These are phyloP conservation scores for Penelope pileata DNA, from an alignment of 2,113 vertebrate genomes.

Conservation along the genomic window DNA sequence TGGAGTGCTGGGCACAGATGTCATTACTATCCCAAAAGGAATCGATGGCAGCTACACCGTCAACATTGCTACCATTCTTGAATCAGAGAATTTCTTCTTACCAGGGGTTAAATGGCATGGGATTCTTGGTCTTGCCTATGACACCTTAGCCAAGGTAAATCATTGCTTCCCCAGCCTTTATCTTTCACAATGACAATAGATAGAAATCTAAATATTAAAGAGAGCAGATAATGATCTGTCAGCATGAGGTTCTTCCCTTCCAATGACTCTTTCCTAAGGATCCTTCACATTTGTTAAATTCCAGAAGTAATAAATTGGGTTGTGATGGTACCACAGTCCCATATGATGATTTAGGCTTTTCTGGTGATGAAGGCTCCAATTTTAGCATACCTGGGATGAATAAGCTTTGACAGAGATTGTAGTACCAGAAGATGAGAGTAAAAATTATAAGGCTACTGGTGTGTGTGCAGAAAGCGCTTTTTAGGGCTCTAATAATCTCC, in stretches of 20 bases:
- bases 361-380: background rate
- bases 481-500: background rate
- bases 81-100: slow-evolving; percentile 93
- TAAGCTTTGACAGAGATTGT: background rate
- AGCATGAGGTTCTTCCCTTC: background rate
- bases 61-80: slow-evolving; percentile 90
- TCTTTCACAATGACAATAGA: background rate
- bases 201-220: background rate
- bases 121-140: slow-evolving; percentile 93
- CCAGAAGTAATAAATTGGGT: background rate
- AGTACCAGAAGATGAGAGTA: background rate
- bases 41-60: slow-evolving; percentile 81
- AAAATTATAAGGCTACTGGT: background rate
- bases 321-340: background rate
- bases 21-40: slow-evolving; percentile 85
- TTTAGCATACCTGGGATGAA: background rate
- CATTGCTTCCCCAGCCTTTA: background rate
- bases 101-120: slow-evolving; percentile 93
- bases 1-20: slow-evolving; percentile 88
- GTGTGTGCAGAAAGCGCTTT: background rate
- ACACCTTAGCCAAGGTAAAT: slow-evolving; percentile 88
- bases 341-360: background rate
- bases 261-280: background rate
- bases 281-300: background rate
- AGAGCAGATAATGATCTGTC: background rate